Conservation (phyloP, 2,888 invertebrate species). For the Xestoiulus laeticollis region DNA sequence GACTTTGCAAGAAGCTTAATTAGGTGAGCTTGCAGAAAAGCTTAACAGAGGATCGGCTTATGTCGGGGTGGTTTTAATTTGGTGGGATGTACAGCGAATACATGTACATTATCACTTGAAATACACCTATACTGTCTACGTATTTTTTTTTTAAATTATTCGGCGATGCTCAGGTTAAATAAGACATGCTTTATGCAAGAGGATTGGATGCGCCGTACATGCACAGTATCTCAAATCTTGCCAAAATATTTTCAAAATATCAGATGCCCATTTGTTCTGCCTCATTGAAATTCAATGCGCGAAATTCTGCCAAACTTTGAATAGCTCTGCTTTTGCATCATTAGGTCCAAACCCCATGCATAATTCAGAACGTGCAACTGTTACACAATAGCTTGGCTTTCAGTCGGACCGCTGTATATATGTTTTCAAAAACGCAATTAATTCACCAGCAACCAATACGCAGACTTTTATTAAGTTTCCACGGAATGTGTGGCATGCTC, state of each 20-base stretch:
- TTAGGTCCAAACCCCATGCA: conserved; percentile 8
- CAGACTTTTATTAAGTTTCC: not conserved
- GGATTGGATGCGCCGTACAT: not conserved
- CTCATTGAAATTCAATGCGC: not conserved
- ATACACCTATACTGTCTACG: too few species aligned
- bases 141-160: not conserved
- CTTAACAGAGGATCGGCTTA: not conserved
- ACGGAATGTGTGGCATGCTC: conserved; percentile 11
- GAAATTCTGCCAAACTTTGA: not conserved
- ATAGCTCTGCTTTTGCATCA: conserved; percentile 12
- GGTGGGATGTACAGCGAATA: not conserved
- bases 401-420: not conserved
- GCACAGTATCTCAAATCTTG: too few species aligned
- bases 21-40: not conserved
- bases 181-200: not conserved
- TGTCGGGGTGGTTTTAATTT: not conserved
- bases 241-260: not conserved
- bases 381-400: not conserved
- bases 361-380: not conserved
- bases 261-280: conserved; percentile 17
- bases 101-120: too few species aligned
- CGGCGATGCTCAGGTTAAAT: not conserved
- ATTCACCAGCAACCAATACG: not conserved
- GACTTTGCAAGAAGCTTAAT: not conserved
- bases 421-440: conserved; percentile 22